Conservation (phyloP, 37 sponge, comb jelly and placozoan species). For the Beroe ovata region DNA sequence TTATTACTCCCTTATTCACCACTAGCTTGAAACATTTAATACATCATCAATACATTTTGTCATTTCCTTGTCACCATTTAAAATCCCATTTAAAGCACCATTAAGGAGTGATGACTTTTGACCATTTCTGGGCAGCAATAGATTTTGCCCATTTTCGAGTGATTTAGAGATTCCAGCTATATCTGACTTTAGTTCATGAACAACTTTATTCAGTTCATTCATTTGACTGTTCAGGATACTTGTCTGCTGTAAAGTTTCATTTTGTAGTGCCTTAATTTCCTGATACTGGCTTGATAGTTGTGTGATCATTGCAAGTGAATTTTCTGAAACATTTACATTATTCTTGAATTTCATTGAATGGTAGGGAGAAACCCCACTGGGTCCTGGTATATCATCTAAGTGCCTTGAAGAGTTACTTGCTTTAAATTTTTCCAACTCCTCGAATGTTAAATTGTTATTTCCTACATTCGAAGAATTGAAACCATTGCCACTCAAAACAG, state of each 20-base stretch:
- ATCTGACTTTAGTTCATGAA: constrained; percentile 22
- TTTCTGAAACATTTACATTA: background rate
- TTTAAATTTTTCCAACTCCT: background rate
- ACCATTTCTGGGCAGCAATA: too few relatives aligned
- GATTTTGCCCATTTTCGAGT: background rate
- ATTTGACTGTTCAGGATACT: background rate
- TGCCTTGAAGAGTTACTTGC: background rate
- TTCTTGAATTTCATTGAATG: background rate
- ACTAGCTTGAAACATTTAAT: too few relatives aligned
- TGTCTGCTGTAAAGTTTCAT: constrained; percentile 16
- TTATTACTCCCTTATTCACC: too few relatives aligned
- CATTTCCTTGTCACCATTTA: too few relatives aligned
- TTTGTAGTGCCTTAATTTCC: background rate
- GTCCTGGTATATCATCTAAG: background rate
- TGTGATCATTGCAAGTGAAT: background rate
- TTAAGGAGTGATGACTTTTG: background rate
- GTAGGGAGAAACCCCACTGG: background rate
- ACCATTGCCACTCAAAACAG: background rate
- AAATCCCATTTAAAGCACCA: background rate
- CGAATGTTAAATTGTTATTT: background rate
- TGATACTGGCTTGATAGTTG: constrained; percentile 10
- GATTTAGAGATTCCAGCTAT: background rate
- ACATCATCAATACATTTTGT: too few relatives aligned
- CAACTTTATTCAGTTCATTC: background rate
- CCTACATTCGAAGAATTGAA: background rate